Evolutionary conservation across 2,888 invertebrate species (phyloP).

Genomic region (Onchidella celtica): DNA sequence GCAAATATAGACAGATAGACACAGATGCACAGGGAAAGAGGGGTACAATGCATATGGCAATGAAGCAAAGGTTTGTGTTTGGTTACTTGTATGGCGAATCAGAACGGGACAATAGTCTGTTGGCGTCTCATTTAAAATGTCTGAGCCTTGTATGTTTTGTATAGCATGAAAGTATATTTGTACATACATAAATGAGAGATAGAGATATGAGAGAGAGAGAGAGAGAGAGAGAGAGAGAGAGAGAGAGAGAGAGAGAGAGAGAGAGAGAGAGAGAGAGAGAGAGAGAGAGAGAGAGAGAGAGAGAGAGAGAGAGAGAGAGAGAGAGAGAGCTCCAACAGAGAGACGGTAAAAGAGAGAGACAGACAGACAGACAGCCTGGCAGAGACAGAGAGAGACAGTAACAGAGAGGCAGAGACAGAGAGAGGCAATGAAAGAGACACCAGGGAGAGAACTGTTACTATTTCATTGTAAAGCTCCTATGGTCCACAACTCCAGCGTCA

Average conservation of each 20-base stretch:
- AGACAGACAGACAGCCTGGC: not conserved
- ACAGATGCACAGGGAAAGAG: too few relatives aligned
- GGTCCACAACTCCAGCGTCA: too few relatives aligned
- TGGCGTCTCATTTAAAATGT: too few relatives aligned
- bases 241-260: not conserved
- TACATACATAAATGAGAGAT: conserved; percentile 11
- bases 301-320: conserved; percentile 8
- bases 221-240: conserved; percentile 23
- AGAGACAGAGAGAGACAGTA: not conserved
- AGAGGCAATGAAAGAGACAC: not conserved
- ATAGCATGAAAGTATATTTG: too few relatives aligned
- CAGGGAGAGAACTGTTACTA: too few relatives aligned
- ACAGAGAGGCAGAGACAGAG: not conserved
- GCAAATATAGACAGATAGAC: too few relatives aligned
- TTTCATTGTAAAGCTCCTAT: too few relatives aligned
- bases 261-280: conserved; percentile 14
- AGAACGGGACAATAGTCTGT: too few relatives aligned
- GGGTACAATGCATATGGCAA: too few relatives aligned
- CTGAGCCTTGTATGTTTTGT: too few relatives aligned
- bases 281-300: conserved; percentile 7
- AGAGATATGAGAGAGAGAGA: conserved; percentile 35
- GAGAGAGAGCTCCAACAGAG: not conserved
- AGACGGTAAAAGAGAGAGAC: not conserved
- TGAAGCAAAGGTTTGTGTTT: too few relatives aligned
- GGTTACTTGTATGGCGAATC: too few relatives aligned